These are phyloP conservation scores for Echinometra lucunter DNA, from an alignment of 53 echinoderm and acorn worm genomes.

Conservation along the genomic window DNA sequence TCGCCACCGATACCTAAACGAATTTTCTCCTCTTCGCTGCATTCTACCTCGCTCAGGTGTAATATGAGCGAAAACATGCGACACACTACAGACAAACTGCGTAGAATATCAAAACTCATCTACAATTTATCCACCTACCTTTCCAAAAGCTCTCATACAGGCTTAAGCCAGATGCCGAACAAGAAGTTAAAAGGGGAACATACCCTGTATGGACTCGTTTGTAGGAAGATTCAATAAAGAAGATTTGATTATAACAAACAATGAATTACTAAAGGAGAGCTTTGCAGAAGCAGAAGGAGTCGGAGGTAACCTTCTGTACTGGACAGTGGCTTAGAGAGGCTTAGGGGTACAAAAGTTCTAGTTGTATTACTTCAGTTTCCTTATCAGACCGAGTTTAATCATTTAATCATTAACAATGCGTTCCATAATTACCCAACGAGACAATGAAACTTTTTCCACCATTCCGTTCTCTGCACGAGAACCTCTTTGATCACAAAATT, in stretches of 20 bases:
- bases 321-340: conserved; percentile 4
- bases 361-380: no score
- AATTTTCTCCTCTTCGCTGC: background rate
- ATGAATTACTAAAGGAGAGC: background rate
- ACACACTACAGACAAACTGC: background rate
- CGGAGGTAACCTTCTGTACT: background rate
- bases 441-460: no score
- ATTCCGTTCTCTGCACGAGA: no score
- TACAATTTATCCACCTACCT: background rate
- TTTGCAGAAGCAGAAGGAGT: background rate
- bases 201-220: background rate
- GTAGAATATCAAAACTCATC: background rate
- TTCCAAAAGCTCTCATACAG: conserved; percentile 8
- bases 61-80: background rate
- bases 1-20: background rate
- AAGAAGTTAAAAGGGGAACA: background rate
- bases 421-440: no score
- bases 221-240: conserved; percentile 23
- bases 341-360: no score
- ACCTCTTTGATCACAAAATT: no score
- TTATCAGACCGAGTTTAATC: no score
- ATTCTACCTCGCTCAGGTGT: background rate
- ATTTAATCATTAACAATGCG: no score
- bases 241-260: conserved; percentile 32
- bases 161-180: conserved; percentile 10